Base-by-base conservation (phyloP, 2,888 invertebrate genomes). In the Subacronicta megacephala region DNA sequence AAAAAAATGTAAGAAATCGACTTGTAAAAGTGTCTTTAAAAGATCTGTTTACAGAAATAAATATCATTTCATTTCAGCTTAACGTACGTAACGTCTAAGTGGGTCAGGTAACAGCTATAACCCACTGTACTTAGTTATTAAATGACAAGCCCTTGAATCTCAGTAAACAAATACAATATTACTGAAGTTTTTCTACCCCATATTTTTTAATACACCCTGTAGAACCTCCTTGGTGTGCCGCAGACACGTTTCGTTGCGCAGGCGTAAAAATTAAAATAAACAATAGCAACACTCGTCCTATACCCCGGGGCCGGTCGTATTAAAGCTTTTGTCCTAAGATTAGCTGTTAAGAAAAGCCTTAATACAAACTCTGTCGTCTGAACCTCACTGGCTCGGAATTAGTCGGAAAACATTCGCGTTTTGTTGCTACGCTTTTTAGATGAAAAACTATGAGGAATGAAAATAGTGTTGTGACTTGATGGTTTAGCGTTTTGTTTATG, bases 311-410 rank as follows among this genome's bases (percentile, higher is more conserved):
- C 92, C 88, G 72, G 73, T 70, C 77, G 85, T 88, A 92, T 91
- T 92, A 91, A 91, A 84, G 85, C 93, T 89, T 93, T 93, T 93
- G 93, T 93, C 87, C 89, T 93, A 89, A 93, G 93, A 93, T 93
- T 93, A 93, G 92, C 90, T 90, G 85, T 90, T 89, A 92, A 93
- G 91, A 90, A 92, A 90, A 84, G 84, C 59, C 57, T 61, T 72
- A 70, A 53, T 71, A 50, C 71, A 56, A 55, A 61, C 84, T 79
- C 77, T 84, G 84, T 81, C 85, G 76, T 70, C 78, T 63, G 76
- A 61, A 57, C 43, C 77, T 77, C 77, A 76, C 75, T 77, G 62
- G 61, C 62, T 57, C 53, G 72, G 65, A 75, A 77, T 81, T 77
- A 72, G 73, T 51, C 53, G 65, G 49, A 17, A 57, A 49, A 37